Conservation (phyloP, 2,888 invertebrate species). For the Rhagonycha lutea region DNA sequence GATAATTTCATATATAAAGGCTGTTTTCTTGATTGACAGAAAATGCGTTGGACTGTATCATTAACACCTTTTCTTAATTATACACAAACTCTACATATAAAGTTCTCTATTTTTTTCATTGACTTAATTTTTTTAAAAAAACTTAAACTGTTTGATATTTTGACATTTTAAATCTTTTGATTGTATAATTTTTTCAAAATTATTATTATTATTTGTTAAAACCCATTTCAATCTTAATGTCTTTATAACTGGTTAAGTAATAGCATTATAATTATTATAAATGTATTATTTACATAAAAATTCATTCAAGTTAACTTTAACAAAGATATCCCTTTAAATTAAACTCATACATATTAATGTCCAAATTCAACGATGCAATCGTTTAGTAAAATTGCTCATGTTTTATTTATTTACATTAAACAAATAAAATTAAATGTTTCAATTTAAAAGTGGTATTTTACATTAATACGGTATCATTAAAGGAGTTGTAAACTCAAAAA, state of each 20-base stretch:
- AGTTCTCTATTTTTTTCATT: constrained; percentile 7
- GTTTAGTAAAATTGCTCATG: neutral
- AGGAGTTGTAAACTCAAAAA: neutral
- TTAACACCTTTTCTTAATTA: constrained; percentile 29
- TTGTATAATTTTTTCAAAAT: constrained; percentile 18
- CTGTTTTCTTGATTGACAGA: constrained; percentile 16
- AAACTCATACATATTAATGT: constrained; percentile 17
- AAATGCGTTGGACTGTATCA: constrained; percentile 23
- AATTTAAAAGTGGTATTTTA: neutral
- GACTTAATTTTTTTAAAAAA: neutral
- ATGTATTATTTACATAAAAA: constrained; percentile 23
- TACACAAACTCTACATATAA: neutral
- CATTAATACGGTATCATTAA: neutral
- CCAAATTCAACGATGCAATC: neutral
- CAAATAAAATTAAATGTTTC: neutral
- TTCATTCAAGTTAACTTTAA: neutral
- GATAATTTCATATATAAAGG: neutral
- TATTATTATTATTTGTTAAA: constrained; percentile 22
- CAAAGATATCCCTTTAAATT: neutral
- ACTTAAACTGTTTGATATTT: neutral
- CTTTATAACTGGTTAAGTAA: constrained; percentile 25
- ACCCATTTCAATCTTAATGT: constrained; percentile 16
- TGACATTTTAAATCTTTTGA: constrained; percentile 5
- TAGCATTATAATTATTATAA: constrained; percentile 26
- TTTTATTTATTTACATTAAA: neutral